Evolutionary conservation across 2,113 vertebrate species (phyloP), one percentile per base, ranked within the genome.

Genomic region (Mesocricetus auratus): DNA sequence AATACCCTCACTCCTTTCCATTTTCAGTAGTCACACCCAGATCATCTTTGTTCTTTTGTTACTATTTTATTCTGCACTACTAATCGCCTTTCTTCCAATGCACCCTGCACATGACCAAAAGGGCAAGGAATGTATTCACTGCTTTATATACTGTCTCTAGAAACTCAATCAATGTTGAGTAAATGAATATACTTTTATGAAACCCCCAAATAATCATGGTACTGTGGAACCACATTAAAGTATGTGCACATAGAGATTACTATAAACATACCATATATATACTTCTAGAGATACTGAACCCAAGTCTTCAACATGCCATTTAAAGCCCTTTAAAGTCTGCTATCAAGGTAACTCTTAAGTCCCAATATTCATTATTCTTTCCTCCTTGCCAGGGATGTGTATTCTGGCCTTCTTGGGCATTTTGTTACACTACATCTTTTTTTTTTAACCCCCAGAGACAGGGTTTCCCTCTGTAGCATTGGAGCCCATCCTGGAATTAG

Each of bases 171-270:
- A 86, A 31, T 91, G 53, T 36, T 71, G 79, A 91, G 42, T 71
- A 74, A 93, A 95, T 96, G 83, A 86, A 78, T 64, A 21, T 42
- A 90, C 47, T 36, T 53, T 68, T 85, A 53, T 60, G 89, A 94
- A 92, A 62, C 31, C 53, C 15, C 77, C 73, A 81, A n/a, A 90
- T 53, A 60, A 93, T 69, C 53, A 66, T 66, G 56, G 39, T 19
- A 77, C 31, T 73, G 2, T 66, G 36, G 47, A 50, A 8, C 15
- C 21, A 9, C 71, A 66, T n/a, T 47, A 90, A 8, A 89, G 47
- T 29, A 62, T 50, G 36, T 21, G 33, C 33, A 77, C 36, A 22
- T 64, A 16, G 12, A 53, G 5, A 69, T n/a, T 11, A 19, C 12
- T 24, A 53, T 36, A 89, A 60, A 60, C 2, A 62, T 62, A 78